Evolutionary conservation across 2,888 invertebrate genomes (phyloP), one percentile per base, ranked within the genome.

Genomic region (Diarsia rubi): DNA sequence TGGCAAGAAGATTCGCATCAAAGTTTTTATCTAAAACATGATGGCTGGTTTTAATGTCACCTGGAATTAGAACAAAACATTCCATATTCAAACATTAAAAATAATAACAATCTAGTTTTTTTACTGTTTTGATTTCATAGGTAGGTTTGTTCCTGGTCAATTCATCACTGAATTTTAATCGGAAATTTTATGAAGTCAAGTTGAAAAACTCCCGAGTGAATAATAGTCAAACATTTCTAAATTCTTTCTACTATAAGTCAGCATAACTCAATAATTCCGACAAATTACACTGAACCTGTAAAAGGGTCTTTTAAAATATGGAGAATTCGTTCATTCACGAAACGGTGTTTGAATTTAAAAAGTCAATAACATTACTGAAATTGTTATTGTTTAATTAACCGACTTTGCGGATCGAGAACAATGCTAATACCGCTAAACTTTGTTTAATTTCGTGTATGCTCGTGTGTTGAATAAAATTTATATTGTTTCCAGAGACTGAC

Each of bases 371-470:
- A 83, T 85, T 83, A 82, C 73, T 69, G 70, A 83, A 81, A 84
- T 87, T 87, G 86, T 88, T 88, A 88, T 88, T 86, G 85, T 88
- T 86, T 88, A 88, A 88, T 88, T 84, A 88, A 88, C 81, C 79
- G 77, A 81, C 78, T 79, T 75, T 72, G 78, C 60, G 44, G 67
- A 59, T 47, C 74, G 77, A 66, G 72, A 83, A 88, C 81, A 86
- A 87, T 85, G 81, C 67, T 87, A 85, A 87, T 80, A 81, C 75
- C 69, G 74, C 75, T 81, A 78, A 87, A 87, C 77, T 86, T 85
- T 83, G 81, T 86, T 81, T 85, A 86, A 87, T 80, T 83, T 84
- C 75, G 64, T 72, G 66, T 75, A 66, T 77, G 75, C 77, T 73
- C 77, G 73, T 86, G 75, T 81, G 80, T 76, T 80, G 80, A 85